Evolutionary conservation across 1,140 invertebrate genomes (phyloP).

Genomic region (Paraescarpia echinospica): DNA sequence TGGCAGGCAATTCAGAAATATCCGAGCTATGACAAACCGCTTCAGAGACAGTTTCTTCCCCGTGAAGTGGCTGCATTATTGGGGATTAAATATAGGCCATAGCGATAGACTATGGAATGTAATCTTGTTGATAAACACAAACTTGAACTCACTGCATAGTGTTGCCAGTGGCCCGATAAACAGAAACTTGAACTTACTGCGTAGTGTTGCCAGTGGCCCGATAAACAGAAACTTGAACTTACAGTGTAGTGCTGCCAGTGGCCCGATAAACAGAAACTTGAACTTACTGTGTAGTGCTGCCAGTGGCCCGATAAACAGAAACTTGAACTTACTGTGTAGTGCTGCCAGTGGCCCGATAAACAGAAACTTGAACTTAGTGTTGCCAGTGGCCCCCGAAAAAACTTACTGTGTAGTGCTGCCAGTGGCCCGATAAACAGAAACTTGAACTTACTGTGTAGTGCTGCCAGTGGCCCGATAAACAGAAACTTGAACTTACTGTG

Average conservation of each 20-base stretch:
- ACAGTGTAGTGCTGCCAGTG: neutral
- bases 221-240: conserved; percentile 57
- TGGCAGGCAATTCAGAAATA: no score
- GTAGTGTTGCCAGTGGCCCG: conserved; percentile 99
- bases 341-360: neutral
- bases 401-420: conserved; percentile 87
- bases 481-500: neutral
- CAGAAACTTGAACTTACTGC: conserved; percentile 59
- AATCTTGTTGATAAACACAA: no score
- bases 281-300: conserved; percentile 84
- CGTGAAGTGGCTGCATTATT: no score
- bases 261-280: neutral
- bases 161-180: no score
- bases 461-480: conserved; percentile 94
- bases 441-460: conserved; percentile 70
- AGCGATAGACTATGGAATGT: no score
- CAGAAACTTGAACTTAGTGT: neutral
- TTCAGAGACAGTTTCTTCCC: no score
- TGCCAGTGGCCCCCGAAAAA: neutral
- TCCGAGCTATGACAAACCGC: no score
- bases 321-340: neutral
- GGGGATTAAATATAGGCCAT: no score
- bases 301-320: conserved; percentile 85
- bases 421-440: conserved; percentile 81
- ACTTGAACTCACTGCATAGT: no score